Conservation (phyloP, 2,797 vertebrate genomes). For the Spinus olivaceus region DNA sequence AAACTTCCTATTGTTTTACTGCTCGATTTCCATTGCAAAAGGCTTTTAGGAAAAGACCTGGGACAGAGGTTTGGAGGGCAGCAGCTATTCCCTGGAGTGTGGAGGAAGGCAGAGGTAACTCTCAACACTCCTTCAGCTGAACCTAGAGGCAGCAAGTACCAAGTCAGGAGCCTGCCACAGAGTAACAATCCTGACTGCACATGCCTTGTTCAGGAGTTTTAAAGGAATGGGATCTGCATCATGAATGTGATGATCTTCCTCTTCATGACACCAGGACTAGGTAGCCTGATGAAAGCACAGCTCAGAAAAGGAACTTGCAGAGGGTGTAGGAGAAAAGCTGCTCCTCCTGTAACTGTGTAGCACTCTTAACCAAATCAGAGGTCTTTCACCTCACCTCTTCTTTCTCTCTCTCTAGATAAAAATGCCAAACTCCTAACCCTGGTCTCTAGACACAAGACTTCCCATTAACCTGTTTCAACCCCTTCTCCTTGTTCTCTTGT, state of each 20-base stretch:
- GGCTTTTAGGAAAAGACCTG: neutral
- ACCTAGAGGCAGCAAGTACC: neutral
- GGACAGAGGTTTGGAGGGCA: neutral
- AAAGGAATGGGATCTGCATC: neutral
- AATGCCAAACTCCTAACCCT: neutral
- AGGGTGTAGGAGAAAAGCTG: neutral
- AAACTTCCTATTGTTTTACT: neutral
- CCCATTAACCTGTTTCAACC: neutral
- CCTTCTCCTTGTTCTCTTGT: accelerated
- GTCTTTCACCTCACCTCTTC: neutral
- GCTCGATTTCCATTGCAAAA: neutral
- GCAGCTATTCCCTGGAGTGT: neutral
- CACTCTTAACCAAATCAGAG: neutral
- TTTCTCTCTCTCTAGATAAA: neutral
- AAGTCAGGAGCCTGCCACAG: neutral
- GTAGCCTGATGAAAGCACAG: neutral
- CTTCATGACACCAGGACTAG: neutral
- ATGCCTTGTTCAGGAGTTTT: neutral
- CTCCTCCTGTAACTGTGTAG: accelerated
- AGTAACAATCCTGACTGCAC: neutral
- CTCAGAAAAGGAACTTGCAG: neutral
- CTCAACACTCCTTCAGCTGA: neutral
- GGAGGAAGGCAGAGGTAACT: neutral
- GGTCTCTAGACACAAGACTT: neutral
- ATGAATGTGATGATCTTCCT: neutral